Base-by-base conservation (phyloP, 2,888 invertebrate species). In the Calameuta filiformis region DNA sequence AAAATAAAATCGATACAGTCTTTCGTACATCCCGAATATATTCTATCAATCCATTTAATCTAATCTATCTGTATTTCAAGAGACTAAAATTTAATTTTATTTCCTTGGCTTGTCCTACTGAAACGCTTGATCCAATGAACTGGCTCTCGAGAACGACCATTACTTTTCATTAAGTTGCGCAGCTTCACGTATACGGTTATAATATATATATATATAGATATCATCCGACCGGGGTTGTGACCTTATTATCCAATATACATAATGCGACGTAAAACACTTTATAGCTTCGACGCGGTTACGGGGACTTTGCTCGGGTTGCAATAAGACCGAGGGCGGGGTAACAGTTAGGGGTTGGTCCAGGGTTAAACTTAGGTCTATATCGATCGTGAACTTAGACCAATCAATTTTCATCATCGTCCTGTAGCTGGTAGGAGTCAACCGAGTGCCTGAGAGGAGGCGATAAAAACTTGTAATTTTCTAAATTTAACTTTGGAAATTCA, bases 151-250 rank as follows among this genome's bases (percentile, higher is more conserved):
- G 74, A 37, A 15, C 37, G 75, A 69, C 74, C 75, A 77, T 75
- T 74, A 77, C 69, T 77, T 77, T 77, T 77, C 77, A 77, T 77
- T 75, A 77, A 69, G 74, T 77, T 77, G n/a, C 40, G 34, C 69
- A 56, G 74, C 77, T 75, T 77, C 69, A 75, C 75, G 77, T 77
- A 77, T 75, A 75, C 74, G 31, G 68, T 69, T 34, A 69, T 37
- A 37, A 37, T 37, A 37, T 37, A 37, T 37, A 37, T 37, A 1
- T 37, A 37, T 37, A 37, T 37, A 37, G 37, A 37, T 37, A 37
- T 37, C 12, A 37, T 15, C 37, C 37, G 12, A 37, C 12, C 56
- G 37, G 69, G 37, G 71, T 77, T 77, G 75, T 75, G 77, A 69
- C 69, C 33, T 37, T 75, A 69, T 77, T 77, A 34, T n/a, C 35